A percentile compares a stretch with the other conserved stretches of the same genome.
Evolutionary conservation across 2,797 vertebrate genomes (phyloP).

Genomic region (Oreonectes daqikongensis): DNA sequence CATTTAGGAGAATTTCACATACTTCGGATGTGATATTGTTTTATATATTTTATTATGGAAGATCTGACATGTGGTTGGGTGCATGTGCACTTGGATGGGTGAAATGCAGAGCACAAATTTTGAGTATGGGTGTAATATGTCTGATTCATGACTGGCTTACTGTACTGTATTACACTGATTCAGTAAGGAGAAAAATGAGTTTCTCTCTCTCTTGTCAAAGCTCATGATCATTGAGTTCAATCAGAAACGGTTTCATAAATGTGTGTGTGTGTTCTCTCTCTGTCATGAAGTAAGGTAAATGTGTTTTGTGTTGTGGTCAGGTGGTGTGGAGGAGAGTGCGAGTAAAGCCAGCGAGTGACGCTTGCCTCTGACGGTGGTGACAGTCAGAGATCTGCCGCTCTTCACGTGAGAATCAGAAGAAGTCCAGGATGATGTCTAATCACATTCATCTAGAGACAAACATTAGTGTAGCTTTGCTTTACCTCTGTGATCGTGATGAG

Average conservation of each 20-base stretch:
- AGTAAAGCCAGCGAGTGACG: constrained; percentile 72
- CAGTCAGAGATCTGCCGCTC: not conserved
- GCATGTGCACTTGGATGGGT: no score
- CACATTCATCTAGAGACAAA: not conserved
- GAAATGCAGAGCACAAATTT: no score
- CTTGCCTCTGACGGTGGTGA: not conserved
- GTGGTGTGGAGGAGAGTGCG: constrained; percentile 66
- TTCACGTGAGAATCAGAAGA: not conserved
- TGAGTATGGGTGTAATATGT: no score
- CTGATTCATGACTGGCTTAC: no score
- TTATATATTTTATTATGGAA: not conserved
- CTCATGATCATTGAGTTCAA: no score
- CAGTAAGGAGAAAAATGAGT: no score
- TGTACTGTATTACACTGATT: no score
- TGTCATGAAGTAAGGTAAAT: no score
- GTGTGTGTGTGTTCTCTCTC: not conserved
- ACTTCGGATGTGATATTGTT: not conserved
- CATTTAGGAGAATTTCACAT: not conserved
- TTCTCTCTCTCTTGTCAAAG: no score
- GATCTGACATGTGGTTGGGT: no score
- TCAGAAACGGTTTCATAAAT: no score
- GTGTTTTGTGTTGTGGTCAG: constrained; percentile 40
- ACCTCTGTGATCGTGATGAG: not conserved
- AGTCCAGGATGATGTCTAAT: not conserved
- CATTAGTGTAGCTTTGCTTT: constrained; percentile 20